These are phyloP conservation scores for Serranus cabrilla DNA, from an alignment of 2,797 vertebrate genomes.

Conservation along the genomic window DNA sequence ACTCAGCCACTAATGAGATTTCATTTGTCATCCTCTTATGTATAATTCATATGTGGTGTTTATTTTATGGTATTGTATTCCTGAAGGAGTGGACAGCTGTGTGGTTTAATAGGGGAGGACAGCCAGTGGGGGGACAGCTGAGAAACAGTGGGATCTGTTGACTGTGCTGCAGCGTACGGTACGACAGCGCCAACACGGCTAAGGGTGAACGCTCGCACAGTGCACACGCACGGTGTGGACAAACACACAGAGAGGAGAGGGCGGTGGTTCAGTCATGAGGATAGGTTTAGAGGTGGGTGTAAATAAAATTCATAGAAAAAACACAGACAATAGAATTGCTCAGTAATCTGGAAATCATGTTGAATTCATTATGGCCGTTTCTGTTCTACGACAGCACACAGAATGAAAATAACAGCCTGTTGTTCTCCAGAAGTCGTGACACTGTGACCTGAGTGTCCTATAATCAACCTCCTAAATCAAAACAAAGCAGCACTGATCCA, in stretches of 20 bases:
- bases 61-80: slow-evolving; percentile 9
- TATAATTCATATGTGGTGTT: slow-evolving; percentile 48
- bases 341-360: slow-evolving; percentile 9
- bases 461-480: slow-evolving; percentile 34
- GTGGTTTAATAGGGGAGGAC: slow-evolving; percentile 22
- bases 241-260: slow-evolving; percentile 11
- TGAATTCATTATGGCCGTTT: slow-evolving; percentile 9
- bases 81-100: slow-evolving; percentile 20
- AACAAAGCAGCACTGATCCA: slow-evolving; percentile 46
- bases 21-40: slow-evolving; percentile 41
- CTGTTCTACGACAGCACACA: background rate
- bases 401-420: background rate
- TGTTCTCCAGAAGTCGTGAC: slow-evolving; percentile 14
- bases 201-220: slow-evolving; percentile 23
- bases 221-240: slow-evolving; percentile 8
- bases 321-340: background rate
- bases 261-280: background rate
- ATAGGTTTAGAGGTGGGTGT: background rate
- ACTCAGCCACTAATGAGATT: slow-evolving; percentile 39
- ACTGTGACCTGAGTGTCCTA: slow-evolving; percentile 42
- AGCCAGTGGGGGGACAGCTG: slow-evolving; percentile 8
- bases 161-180: slow-evolving; percentile 10
- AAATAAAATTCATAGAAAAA: background rate
- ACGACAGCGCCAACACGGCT: slow-evolving; percentile 2
- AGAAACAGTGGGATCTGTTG: slow-evolving; percentile 24